Evolutionary conservation across 2,888 invertebrate genomes (phyloP).

Genomic region (Tolmerus cingulatus): DNA sequence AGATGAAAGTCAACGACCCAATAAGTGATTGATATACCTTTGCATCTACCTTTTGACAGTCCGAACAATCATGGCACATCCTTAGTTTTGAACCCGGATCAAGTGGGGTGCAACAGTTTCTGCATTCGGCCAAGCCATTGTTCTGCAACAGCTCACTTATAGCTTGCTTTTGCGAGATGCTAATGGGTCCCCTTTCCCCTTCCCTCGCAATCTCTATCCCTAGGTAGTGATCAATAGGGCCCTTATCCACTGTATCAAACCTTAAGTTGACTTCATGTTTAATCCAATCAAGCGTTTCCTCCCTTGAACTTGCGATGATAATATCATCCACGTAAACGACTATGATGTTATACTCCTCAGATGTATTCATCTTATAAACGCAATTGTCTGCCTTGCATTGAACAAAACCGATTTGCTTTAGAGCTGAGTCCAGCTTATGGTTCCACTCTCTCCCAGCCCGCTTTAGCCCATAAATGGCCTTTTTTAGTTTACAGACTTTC

Average conservation of each 20-base stretch:
- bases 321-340: constrained; percentile 45
- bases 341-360: background rate
- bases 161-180: background rate
- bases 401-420: constrained; percentile 25
- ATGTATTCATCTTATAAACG: constrained; percentile 24
- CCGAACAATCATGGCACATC: background rate
- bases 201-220: constrained; percentile 34
- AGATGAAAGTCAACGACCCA: constrained; percentile 47
- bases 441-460: constrained; percentile 27
- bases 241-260: constrained; percentile 44
- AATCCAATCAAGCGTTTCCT: constrained; percentile 20
- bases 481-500: background rate
- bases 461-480: background rate
- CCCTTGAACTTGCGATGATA: constrained; percentile 10
- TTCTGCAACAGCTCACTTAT: background rate
- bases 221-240: constrained; percentile 25
- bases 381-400: constrained; percentile 27
- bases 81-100: constrained; percentile 7
- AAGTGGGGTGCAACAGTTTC: constrained; percentile 36
- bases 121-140: background rate
- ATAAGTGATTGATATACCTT: constrained; percentile 44
- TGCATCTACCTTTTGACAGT: constrained; percentile 1
- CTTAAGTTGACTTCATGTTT: constrained; percentile 39
- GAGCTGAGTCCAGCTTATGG: background rate
- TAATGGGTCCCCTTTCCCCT: background rate